Percentiles rank a stretch among this genome's conserved stretches.
These are phyloP conservation scores for Colius striatus DNA, from an alignment of 2,113 vertebrate genomes.

Conservation along the genomic window DNA sequence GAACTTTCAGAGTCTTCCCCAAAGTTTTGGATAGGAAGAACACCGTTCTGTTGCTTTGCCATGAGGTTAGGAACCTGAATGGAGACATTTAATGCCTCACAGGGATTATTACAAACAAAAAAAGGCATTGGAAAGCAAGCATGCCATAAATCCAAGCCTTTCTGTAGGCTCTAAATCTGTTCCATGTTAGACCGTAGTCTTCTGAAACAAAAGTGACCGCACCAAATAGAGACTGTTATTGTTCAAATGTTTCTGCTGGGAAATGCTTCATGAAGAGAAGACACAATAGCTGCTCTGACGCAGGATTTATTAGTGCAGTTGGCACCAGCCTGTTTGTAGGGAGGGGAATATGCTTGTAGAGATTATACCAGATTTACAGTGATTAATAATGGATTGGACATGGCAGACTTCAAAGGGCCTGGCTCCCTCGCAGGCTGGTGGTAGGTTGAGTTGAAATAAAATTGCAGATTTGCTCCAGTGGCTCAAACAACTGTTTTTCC, in stretches of 20 bases:
- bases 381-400: slow-evolving; percentile 72
- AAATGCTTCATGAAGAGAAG: slow-evolving; percentile 34
- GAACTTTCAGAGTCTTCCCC: neutral
- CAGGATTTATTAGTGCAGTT: slow-evolving; percentile 66
- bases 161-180: slow-evolving; percentile 41
- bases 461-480: neutral
- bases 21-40: neutral
- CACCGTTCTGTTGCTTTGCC: neutral
- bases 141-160: neutral
- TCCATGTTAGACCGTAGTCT: neutral
- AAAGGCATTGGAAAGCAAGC: neutral
- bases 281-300: slow-evolving; percentile 46
- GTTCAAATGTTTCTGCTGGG: slow-evolving; percentile 74
- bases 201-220: slow-evolving; percentile 65
- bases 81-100: neutral
- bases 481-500: neutral
- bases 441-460: neutral
- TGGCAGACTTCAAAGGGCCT: slow-evolving; percentile 18
- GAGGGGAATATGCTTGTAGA: slow-evolving; percentile 71
- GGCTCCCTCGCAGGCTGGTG: neutral
- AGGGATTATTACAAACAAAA: neutral
- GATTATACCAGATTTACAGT: slow-evolving; percentile 74
- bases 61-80: neutral
- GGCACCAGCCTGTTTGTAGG: slow-evolving; percentile 60
- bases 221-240: slow-evolving; percentile 43